phyloP scores from a whole-genome alignment of 2,113 vertebrate species.

The Amblyopsis rosae region DNA sequence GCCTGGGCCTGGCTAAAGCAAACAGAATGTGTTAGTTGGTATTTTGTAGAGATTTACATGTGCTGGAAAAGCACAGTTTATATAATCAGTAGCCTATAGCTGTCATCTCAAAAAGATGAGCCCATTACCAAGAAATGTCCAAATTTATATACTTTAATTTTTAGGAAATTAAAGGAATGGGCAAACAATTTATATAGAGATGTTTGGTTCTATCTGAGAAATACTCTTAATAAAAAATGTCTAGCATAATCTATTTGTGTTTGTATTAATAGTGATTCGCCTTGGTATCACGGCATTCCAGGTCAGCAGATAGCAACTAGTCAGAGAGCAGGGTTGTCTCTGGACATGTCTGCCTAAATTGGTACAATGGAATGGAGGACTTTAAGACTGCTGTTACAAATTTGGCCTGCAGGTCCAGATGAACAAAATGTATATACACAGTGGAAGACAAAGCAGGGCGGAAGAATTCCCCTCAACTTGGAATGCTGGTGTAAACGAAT shows the following conservation, averaged over 20 bases:
- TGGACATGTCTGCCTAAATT: background rate
- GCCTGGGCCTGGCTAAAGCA: background rate
- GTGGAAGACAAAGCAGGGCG: slow-evolving; percentile 29
- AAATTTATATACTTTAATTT: no score
- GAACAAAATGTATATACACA: slow-evolving; percentile 28
- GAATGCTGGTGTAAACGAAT: slow-evolving; percentile 26
- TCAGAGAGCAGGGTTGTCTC: background rate
- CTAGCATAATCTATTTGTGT: no score
- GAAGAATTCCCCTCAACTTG: slow-evolving; percentile 19
- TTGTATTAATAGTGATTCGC: no score
- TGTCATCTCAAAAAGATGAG: no score
- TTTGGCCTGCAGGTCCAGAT: slow-evolving; percentile 6
- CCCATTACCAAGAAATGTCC: no score
- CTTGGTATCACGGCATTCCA: slow-evolving; percentile 1
- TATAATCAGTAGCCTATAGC: background rate
- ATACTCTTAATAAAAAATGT: no score
- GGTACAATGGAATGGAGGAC: no score
- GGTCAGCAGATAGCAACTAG: background rate
- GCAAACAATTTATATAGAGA: no score
- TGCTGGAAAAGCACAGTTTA: background rate
- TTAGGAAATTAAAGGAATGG: no score
- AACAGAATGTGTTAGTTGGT: background rate
- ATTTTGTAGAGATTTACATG: background rate
- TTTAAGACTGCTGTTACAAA: background rate
- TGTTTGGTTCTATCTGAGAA: no score